Evolutionary conservation across 2,113 vertebrate genomes (phyloP), one percentile per base, ranked within the genome.

Genomic region (Zootoca vivipara): DNA sequence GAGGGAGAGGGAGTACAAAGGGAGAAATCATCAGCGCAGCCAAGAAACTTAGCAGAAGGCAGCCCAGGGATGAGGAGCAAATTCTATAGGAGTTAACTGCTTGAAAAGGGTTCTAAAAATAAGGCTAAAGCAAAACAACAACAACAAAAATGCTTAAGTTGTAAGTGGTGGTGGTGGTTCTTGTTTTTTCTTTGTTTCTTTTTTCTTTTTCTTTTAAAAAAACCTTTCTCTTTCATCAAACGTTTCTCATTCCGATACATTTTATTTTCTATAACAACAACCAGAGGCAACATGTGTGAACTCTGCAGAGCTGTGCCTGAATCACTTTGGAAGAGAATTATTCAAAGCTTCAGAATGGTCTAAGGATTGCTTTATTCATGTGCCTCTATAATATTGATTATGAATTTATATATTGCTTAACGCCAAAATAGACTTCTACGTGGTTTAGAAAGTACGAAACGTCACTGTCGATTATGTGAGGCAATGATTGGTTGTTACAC

Each of bases 31-130:
- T 81, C 73, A 69, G 85, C 91, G 86, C 30, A 90, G 89, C 24
- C 13, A 2, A 91, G 87, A 89, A 52, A 82, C 82, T 52, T 91
- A 0, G 2, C 5, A 38, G 87, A 91, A 93, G 88, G 93, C 87
- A 92, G 87, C 88, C 90, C 80, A 89, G 1, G 38, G 46, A 3
- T 52, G 22, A 73, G 72, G 77, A 78, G 10, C 22, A 81, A 94
- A 93, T 96, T 95, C 87, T 86, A 75, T 95, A 74, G 72, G 85
- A 82, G 56, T 13, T 38, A 87, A 52, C 46, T 52, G 46, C 46
- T 12, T 52, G 46, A 52, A 52, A 52, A 52, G 46, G 46, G 46
- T 52, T 52, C 10, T 52, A 52, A 65, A 93, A 96, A 93, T 90
- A 89, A 92, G 85, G 82, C 93, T 92, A 40, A 82, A 74, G 46